Conservation (phyloP, 2,888 invertebrate species). For the Euzophera pinguis region DNA sequence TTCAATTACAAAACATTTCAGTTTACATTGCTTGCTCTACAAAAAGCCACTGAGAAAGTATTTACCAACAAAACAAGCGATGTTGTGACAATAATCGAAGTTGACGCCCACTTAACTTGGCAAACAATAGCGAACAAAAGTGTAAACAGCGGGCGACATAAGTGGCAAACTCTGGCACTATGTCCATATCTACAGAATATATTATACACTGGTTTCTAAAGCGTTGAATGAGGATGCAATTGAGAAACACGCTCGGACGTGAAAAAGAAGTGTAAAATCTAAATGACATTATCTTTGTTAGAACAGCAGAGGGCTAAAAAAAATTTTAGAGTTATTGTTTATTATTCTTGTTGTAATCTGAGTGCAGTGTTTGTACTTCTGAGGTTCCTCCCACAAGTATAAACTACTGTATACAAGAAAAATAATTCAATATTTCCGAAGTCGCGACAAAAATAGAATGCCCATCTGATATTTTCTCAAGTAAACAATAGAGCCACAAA, state of each 20-base stretch:
- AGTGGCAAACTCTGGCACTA: conserved; percentile 37
- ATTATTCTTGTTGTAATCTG: too few relatives aligned
- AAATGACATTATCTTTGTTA: too few relatives aligned
- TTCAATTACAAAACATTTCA: not conserved
- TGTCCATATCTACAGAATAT: not conserved
- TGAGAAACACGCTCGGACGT: too few relatives aligned
- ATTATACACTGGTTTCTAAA: too few relatives aligned
- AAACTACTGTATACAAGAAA: too few relatives aligned
- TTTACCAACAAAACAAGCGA: conserved; percentile 2
- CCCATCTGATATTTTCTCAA: not conserved
- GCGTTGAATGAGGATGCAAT: too few relatives aligned
- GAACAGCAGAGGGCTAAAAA: too few relatives aligned
- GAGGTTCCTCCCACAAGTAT: too few relatives aligned
- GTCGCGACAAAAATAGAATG: not conserved
- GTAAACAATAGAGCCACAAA: conserved; percentile 18
- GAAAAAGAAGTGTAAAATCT: too few relatives aligned
- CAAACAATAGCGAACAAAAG: conserved; percentile 6
- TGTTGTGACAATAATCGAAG: conserved; percentile 10
- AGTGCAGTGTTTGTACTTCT: too few relatives aligned
- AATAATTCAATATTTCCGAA: too few relatives aligned
- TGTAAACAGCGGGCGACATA: conserved; percentile 42
- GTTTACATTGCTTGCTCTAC: not conserved
- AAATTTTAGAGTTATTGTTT: too few relatives aligned
- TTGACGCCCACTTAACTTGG: conserved; percentile 4
- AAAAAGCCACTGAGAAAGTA: conserved; percentile 1